phyloP scores from a whole-genome alignment of 2,888 invertebrate genomes.

The Sinopyrophorus schimmeli region DNA sequence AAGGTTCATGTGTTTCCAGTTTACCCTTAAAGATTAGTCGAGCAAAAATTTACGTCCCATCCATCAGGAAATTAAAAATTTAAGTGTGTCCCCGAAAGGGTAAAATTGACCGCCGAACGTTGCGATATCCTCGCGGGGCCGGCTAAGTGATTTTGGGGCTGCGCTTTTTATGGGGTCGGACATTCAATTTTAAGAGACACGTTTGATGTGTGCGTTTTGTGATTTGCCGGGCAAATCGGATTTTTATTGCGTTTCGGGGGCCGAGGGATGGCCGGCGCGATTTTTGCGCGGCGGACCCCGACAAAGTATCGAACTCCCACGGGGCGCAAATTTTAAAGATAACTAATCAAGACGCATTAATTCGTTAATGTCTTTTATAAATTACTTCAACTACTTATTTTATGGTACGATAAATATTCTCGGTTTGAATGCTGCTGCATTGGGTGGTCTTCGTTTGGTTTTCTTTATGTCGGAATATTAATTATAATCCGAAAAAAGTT shows the following conservation, averaged over 20 bases:
- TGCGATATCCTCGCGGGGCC: conserved; percentile 32
- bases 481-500: neutral
- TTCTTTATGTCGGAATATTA: neutral
- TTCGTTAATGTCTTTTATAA: conserved; percentile 13
- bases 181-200: conserved; percentile 33
- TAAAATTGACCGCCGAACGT: conserved; percentile 31
- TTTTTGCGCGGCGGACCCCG: too few species aligned
- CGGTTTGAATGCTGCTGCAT: conserved; percentile 4
- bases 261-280: conserved; percentile 13
- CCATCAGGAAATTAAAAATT: conserved; percentile 23
- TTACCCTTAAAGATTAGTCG: neutral
- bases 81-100: too few species aligned
- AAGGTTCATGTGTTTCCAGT: neutral
- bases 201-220: conserved; percentile 27
- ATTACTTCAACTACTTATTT: conserved; percentile 13
- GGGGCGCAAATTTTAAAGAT: conserved; percentile 13
- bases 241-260: conserved; percentile 19
- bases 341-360: conserved; percentile 13
- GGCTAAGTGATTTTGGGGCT: conserved; percentile 32
- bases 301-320: conserved; percentile 19
- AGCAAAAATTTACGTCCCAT: conserved; percentile 6
- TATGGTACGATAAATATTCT: conserved; percentile 17
- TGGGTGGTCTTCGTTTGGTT: conserved; percentile 17
- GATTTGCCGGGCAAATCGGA: conserved; percentile 27
- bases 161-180: conserved; percentile 28